Percentiles rank a stretch among this genome's conserved stretches.
phyloP scores from a whole-genome alignment of 2,113 vertebrate genomes.

The Columba janthina region DNA sequence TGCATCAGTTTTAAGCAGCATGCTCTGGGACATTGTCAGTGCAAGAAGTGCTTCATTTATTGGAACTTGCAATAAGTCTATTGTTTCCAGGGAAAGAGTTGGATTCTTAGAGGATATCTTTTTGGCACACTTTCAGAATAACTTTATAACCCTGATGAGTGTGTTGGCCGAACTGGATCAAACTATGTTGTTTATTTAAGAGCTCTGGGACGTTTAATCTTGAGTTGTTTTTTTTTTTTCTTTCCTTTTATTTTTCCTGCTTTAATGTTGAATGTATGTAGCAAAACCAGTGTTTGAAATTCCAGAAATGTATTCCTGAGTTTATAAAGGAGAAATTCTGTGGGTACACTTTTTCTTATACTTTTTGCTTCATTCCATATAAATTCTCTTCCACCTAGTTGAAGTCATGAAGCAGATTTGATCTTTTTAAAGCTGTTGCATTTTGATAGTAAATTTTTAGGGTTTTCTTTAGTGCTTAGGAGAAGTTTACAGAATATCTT shows the following conservation, averaged over 20 bases:
- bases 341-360: background rate
- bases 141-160: background rate
- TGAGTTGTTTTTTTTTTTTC: background rate
- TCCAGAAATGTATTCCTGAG: background rate
- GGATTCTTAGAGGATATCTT: background rate
- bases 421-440: background rate
- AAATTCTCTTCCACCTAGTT: background rate
- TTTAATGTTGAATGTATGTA: accelerated
- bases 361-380: background rate
- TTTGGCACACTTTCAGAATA: background rate
- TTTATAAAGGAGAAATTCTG: background rate
- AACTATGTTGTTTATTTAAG: background rate
- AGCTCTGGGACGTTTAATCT: background rate
- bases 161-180: background rate
- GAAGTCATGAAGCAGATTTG: background rate
- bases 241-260: too few relatives aligned
- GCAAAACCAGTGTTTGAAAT: background rate
- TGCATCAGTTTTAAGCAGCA: background rate
- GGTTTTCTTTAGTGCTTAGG: background rate
- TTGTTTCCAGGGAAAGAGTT: background rate
- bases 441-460: background rate
- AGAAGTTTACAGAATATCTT: background rate
- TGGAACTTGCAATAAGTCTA: background rate
- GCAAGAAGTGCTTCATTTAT: background rate
- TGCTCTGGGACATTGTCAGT: background rate